Conservation (phyloP, 2,797 vertebrate species). For the Telmatherina bonti region DNA sequence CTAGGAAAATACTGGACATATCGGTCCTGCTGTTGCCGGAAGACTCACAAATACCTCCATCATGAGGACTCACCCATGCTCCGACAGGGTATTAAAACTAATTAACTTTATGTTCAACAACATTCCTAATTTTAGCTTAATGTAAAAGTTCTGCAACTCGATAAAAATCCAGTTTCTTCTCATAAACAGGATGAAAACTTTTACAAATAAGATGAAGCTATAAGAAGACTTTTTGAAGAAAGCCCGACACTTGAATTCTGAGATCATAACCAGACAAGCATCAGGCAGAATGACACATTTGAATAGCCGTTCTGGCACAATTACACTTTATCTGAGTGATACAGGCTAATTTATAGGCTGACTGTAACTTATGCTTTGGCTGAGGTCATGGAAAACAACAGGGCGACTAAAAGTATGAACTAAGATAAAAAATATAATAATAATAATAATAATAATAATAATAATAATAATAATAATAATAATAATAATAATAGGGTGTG, state of each 20-base stretch:
- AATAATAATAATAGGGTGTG: not conserved
- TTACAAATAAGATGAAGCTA: not conserved
- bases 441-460: not conserved
- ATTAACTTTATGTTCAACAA: slow-evolving; percentile 1
- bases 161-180: not conserved
- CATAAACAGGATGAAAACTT: not conserved
- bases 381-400: slow-evolving; percentile 24
- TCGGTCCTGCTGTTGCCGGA: slow-evolving; percentile 50
- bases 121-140: slow-evolving; percentile 11
- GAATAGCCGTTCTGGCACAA: slow-evolving; percentile 30
- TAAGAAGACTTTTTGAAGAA: not conserved
- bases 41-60: slow-evolving; percentile 43
- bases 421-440: not conserved
- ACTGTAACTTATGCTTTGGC: not conserved
- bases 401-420: slow-evolving; percentile 52
- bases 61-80: slow-evolving; percentile 9
- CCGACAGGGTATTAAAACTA: not conserved
- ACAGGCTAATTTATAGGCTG: too few relatives aligned
- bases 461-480: not conserved
- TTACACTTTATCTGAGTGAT: slow-evolving; percentile 47
- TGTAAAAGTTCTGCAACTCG: slow-evolving; percentile 16
- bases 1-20: slow-evolving; percentile 72
- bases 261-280: slow-evolving; percentile 13
- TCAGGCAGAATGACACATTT: slow-evolving; percentile 39
- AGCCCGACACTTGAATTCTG: slow-evolving; percentile 18